Evolutionary conservation across 2,113 vertebrate genomes (phyloP), one percentile per base, ranked within the genome.

Genomic region (Myiopsitta monachus): DNA sequence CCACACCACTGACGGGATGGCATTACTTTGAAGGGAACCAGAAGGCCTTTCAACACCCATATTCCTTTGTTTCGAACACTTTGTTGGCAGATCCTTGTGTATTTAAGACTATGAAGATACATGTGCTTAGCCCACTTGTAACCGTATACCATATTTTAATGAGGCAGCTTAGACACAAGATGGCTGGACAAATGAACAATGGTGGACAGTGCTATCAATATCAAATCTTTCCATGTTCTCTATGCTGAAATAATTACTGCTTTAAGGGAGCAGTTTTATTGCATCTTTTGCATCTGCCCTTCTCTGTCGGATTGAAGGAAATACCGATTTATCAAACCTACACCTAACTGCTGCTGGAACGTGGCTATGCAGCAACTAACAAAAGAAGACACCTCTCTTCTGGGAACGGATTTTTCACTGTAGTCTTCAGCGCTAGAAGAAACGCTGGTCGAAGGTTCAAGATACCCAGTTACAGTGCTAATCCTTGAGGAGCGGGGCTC

Each of bases 151-250:
- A 2, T 6, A 2, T 47, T 81, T 41, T 70, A 72, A 57, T 66
- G 5, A 19, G 18, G 21, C 47, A 51, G 15, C 38, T 5, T n/a
- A n/a, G 88, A 49, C 18, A 43, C 12, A 17, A n/a, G 68, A 11
- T 1, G 2, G 22, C n/a, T 31, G 47, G 36, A 24, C 11, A 36
- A 41, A 27, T 14, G 22, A 49, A 10, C 3, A 8, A 3, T 4
- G 46, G 27, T 38, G 5, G 15, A 10, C 1, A 4, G 14, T 7
- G 15, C 14, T 30, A 10, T 18, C 24, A 1, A 0, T 38, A 33
- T 9, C 30, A 12, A 39, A 47, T 16, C 14, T 38, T 7, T 28
- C 61, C 12, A 2, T 4, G 8, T 33, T 69, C 13, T 68, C 17
- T 5, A 17, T 30, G 41, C 18, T 73, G 10, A 49, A 66, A 26